Evolutionary conservation across 2,113 vertebrate species (phyloP).

Genomic region (Misgurnus mizolepis): DNA sequence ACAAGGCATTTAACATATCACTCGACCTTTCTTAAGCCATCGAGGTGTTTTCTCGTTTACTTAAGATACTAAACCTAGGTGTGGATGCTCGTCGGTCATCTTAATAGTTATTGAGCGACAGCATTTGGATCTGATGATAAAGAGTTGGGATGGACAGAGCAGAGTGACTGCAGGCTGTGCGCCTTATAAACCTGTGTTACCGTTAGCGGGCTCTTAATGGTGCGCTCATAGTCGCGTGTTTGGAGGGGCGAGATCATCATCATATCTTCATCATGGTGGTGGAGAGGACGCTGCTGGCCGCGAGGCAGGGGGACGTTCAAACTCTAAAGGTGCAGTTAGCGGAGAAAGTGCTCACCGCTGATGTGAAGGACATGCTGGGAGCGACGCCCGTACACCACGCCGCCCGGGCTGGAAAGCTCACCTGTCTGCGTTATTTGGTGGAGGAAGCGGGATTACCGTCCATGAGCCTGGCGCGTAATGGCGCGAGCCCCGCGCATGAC

Average conservation of each 20-base stretch:
- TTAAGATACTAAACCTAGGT: no score
- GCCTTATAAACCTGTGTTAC: no score
- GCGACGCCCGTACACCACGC: slow-evolving; percentile 89
- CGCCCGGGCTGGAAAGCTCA: slow-evolving; percentile 83
- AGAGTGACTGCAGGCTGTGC: not conserved
- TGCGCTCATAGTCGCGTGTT: slow-evolving; percentile 16
- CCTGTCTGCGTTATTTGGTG: slow-evolving; percentile 86
- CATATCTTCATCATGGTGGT: slow-evolving; percentile 71
- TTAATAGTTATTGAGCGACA: not conserved
- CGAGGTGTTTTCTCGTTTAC: no score
- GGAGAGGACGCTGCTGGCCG: slow-evolving; percentile 82
- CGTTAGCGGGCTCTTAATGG: slow-evolving; percentile 7
- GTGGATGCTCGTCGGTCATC: no score
- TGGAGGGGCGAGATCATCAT: slow-evolving; percentile 2
- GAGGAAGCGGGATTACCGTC: slow-evolving; percentile 81
- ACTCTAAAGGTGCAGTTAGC: slow-evolving; percentile 73
- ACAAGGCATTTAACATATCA: not conserved
- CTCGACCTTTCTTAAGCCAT: not conserved
- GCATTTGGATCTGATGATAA: not conserved
- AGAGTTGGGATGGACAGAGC: slow-evolving; percentile 3
- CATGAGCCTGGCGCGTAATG: slow-evolving; percentile 81
- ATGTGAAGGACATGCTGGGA: slow-evolving; percentile 80
- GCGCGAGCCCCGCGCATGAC: slow-evolving; percentile 91
- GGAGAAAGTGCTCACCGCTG: slow-evolving; percentile 69
- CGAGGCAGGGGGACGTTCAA: slow-evolving; percentile 84